phyloP scores from a whole-genome alignment of 2,113 vertebrate species.

The Aegithalos caudatus region DNA sequence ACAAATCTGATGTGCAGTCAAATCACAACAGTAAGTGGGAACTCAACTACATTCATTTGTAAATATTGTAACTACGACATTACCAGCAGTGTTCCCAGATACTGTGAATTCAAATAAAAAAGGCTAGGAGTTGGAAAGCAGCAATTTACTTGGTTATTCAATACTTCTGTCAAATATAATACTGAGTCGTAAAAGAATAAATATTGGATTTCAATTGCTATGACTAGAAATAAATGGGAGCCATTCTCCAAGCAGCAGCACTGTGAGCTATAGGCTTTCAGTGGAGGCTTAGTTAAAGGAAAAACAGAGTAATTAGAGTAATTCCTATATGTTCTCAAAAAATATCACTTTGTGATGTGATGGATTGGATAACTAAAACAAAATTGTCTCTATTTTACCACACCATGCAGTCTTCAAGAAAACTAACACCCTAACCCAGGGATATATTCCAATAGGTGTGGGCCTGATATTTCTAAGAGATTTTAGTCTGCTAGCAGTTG shows the following conservation, averaged over 20 bases:
- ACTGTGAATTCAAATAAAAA: not conserved
- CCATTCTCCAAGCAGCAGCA: not conserved
- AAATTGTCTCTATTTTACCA: not conserved
- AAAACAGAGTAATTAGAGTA: not conserved
- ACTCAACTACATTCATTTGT: not conserved
- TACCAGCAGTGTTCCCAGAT: not conserved
- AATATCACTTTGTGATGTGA: not conserved
- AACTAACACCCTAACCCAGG: not conserved
- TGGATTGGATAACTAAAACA: not conserved
- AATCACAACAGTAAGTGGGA: not conserved
- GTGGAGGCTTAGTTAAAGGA: not conserved
- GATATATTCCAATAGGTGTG: not conserved
- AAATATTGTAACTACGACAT: not conserved
- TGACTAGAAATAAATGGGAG: constrained; percentile 49
- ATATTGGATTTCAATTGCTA: constrained; percentile 58
- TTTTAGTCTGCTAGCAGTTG: too few species aligned
- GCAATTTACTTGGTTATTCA: constrained; percentile 43
- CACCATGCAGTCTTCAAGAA: not conserved
- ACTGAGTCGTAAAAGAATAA: constrained; percentile 51
- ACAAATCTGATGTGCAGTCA: not conserved
- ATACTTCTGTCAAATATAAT: constrained; percentile 56
- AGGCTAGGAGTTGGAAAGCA: not conserved
- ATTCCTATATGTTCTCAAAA: not conserved
- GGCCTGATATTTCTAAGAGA: too few species aligned
- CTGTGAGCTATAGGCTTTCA: not conserved